Conservation (phyloP, 2,888 invertebrate species). For the Allophyes oxyacanthae region DNA sequence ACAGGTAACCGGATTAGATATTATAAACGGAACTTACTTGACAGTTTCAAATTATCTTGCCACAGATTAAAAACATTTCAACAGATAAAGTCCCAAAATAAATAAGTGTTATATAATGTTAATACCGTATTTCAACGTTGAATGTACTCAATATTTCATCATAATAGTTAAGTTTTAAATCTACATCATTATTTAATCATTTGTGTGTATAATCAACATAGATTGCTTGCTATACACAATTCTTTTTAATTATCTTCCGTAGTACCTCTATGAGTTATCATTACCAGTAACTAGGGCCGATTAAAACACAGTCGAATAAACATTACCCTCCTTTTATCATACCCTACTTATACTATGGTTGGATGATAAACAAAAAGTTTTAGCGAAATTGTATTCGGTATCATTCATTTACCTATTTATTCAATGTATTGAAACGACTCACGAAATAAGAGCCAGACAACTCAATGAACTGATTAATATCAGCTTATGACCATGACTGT, state of each 20-base stretch:
- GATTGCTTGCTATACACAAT: too few species aligned
- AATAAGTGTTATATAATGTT: constrained; percentile 3
- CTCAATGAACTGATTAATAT: constrained; percentile 39
- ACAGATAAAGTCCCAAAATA: constrained; percentile 10
- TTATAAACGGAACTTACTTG: constrained; percentile 7
- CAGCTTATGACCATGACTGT: constrained; percentile 25
- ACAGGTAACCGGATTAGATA: neutral
- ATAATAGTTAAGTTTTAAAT: too few species aligned
- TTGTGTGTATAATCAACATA: too few species aligned
- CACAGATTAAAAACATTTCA: constrained; percentile 10
- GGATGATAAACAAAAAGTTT: constrained; percentile 5
- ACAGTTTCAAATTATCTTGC: constrained; percentile 18
- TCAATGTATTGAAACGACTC: constrained; percentile 37
- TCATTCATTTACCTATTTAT: constrained; percentile 21
- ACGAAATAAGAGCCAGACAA: constrained; percentile 53
- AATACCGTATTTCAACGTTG: constrained; percentile 1
- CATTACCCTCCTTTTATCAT: constrained; percentile 15
- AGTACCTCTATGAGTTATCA: too few species aligned
- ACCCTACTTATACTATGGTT: neutral
- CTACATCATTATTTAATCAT: too few species aligned
- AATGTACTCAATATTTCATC: neutral
- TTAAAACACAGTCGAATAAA: constrained; percentile 5
- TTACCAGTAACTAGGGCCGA: too few species aligned
- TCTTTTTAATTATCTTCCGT: too few species aligned
- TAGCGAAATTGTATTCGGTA: neutral